Evolutionary conservation across 1,140 invertebrate species (phyloP).

Genomic region (Euwallacea fornicatus): DNA sequence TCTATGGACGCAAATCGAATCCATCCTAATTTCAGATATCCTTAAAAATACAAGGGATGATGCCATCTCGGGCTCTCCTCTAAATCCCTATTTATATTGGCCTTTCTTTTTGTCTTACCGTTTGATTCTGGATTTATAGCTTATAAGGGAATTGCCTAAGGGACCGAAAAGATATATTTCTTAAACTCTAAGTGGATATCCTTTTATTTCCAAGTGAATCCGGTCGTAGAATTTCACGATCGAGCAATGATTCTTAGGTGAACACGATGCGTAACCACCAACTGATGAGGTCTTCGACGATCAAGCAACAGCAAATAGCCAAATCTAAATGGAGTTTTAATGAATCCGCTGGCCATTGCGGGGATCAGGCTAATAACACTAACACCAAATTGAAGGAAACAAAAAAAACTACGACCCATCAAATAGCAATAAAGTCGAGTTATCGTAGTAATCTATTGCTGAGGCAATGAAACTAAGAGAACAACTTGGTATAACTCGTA

Average conservation of each 20-base stretch:
- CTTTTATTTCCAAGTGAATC: slow-evolving; percentile 26
- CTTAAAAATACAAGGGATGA: slow-evolving; percentile 30
- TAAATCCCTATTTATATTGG: slow-evolving; percentile 38
- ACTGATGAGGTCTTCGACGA: too few species aligned
- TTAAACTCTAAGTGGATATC: slow-evolving; percentile 34
- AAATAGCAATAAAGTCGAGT: too few species aligned
- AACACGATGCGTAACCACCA: too few species aligned
- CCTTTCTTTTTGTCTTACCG: slow-evolving; percentile 37
- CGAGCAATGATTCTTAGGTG: slow-evolving; percentile 3
- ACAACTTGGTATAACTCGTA: too few species aligned
- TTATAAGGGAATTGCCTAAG: slow-evolving; percentile 38
- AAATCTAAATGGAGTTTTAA: too few species aligned
- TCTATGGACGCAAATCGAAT: slow-evolving; percentile 15
- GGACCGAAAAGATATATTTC: slow-evolving; percentile 35
- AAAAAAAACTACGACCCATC: too few species aligned
- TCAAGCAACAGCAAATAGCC: too few species aligned
- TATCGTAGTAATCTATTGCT: too few species aligned
- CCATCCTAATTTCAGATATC: slow-evolving; percentile 28
- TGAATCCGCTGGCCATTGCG: too few species aligned
- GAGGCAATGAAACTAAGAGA: too few species aligned
- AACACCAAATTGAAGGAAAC: too few species aligned
- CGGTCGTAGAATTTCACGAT: slow-evolving; percentile 13
- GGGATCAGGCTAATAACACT: too few species aligned
- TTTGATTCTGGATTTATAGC: slow-evolving; percentile 38
- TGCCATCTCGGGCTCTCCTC: slow-evolving; percentile 26